A percentile compares a stretch with the other conserved stretches of the same genome.
phyloP scores from a whole-genome alignment of 2,888 invertebrate genomes.

The Cecidostiba fungosa region DNA sequence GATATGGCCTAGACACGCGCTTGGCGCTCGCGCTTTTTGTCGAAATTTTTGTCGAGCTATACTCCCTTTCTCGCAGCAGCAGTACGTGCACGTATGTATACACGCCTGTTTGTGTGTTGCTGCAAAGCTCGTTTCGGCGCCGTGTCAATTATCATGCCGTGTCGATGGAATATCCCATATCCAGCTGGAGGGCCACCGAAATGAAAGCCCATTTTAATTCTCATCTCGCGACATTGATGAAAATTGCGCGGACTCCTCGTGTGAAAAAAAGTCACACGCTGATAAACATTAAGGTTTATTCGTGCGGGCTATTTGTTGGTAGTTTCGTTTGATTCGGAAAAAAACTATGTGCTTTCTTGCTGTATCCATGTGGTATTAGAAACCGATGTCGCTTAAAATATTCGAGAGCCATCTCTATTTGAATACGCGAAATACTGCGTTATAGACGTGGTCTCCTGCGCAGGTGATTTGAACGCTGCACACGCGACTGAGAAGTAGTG shows the following conservation, averaged over 20 bases:
- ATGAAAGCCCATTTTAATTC: conserved; percentile 61
- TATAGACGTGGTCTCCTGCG: background rate
- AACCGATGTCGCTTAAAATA: background rate
- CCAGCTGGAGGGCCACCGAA: conserved; percentile 22
- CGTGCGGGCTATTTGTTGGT: conserved; percentile 28
- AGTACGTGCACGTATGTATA: background rate
- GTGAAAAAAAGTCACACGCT: conserved; percentile 17
- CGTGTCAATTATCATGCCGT: conserved; percentile 62
- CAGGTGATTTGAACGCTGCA: conserved; percentile 10
- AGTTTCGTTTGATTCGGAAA: background rate
- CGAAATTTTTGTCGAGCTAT: conserved; percentile 53
- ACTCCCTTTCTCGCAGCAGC: background rate
- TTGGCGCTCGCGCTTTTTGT: conserved; percentile 26
- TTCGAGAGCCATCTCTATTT: background rate
- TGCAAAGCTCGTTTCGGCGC: conserved; percentile 56
- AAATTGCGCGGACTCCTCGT: conserved; percentile 19
- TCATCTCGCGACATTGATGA: conserved; percentile 43
- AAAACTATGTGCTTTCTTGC: background rate
- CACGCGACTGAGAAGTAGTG: background rate
- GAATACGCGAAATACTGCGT: background rate
- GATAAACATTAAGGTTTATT: conserved; percentile 50
- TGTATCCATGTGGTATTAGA: background rate
- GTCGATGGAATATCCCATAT: conserved; percentile 56
- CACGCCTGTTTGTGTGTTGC: background rate
- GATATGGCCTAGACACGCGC: conserved; percentile 29